Conservation (phyloP, 2,113 vertebrate species). For the Rhinoderma darwinii region DNA sequence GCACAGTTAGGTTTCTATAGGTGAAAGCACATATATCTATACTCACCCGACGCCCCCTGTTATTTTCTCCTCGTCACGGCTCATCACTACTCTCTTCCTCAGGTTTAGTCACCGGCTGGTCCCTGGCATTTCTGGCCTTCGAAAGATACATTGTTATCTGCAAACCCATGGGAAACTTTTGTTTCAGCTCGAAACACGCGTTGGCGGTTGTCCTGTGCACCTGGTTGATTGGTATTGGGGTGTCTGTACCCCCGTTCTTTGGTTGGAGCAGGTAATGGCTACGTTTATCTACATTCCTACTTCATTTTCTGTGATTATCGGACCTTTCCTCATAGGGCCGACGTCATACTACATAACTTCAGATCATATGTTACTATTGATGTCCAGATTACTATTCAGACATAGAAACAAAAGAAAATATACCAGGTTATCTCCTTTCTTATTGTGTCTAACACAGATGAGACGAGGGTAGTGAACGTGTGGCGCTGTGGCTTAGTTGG, state of each 20-base stretch:
- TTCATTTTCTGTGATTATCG: neutral
- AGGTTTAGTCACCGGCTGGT: constrained; percentile 81
- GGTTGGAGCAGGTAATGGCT: constrained; percentile 83
- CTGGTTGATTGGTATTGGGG: constrained; percentile 75
- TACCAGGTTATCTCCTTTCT: too few relatives aligned
- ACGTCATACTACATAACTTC: too few relatives aligned
- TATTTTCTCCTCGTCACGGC: too few relatives aligned
- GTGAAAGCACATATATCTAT: too few relatives aligned
- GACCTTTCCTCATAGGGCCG: neutral
- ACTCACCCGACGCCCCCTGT: too few relatives aligned
- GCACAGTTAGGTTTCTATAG: too few relatives aligned
- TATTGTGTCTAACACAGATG: neutral
- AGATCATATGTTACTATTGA: neutral
- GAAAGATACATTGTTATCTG: constrained; percentile 84
- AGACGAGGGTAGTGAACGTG: neutral
- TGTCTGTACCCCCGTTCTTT: constrained; percentile 79
- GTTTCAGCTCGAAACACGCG: constrained; percentile 75
- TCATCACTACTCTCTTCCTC: neutral
- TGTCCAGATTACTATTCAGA: accelerated
- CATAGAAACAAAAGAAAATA: too few relatives aligned
- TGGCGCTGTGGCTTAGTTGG: constrained; percentile 77
- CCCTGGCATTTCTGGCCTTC: constrained; percentile 81
- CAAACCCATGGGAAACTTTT: constrained; percentile 82
- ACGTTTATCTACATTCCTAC: neutral
- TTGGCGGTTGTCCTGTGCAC: constrained; percentile 72